These are phyloP conservation scores for Myrmecobius fasciatus DNA, from an alignment of 2,113 vertebrate genomes.

Conservation along the genomic window DNA sequence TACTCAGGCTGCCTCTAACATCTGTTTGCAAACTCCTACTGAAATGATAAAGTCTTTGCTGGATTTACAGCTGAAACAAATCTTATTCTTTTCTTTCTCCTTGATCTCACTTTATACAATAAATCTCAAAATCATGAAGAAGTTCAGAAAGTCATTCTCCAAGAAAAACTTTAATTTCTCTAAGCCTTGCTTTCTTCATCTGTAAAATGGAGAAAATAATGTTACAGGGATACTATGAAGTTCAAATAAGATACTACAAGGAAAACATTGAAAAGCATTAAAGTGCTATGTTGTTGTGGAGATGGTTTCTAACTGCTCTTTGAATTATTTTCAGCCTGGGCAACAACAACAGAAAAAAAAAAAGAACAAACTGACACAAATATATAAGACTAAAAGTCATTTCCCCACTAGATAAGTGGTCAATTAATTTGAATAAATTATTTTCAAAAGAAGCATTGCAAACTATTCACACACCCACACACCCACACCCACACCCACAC, in stretches of 20 bases:
- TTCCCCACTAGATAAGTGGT: background rate
- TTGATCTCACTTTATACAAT: constrained; percentile 3
- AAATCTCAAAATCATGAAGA: constrained; percentile 24
- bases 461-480: background rate
- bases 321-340: background rate
- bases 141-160: constrained; percentile 1
- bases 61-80: background rate
- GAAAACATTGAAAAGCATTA: background rate
- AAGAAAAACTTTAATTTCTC: background rate
- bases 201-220: background rate
- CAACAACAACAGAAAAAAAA: background rate
- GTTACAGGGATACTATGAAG: background rate
- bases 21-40: constrained; percentile 68
- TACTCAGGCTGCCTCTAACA: background rate
- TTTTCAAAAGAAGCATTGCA: background rate
- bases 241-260: background rate
- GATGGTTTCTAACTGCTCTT: background rate
- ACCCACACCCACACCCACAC: no score
- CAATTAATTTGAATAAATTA: background rate
- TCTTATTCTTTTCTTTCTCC: constrained; percentile 46
- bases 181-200: background rate
- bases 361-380: background rate
- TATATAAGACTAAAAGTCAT: background rate
- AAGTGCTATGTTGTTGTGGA: background rate
- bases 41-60: constrained; percentile 53